These are phyloP conservation scores for Hermatobates lingyangjiaoensis DNA, from an alignment of 1,140 invertebrate genomes.

Conservation along the genomic window DNA sequence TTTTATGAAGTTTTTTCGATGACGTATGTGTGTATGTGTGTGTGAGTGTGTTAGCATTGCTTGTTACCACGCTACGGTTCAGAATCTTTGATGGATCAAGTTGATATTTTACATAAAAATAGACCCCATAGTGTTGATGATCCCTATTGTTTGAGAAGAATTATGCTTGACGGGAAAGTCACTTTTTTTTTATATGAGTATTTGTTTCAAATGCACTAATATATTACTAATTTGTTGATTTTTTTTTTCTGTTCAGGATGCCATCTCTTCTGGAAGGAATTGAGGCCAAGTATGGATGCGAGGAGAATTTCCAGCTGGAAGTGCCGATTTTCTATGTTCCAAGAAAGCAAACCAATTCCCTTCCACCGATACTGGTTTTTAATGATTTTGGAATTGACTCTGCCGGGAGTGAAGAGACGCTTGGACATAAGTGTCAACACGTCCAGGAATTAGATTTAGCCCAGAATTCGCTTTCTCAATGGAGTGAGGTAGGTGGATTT, in stretches of 20 bases:
- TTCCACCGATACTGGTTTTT: constrained; percentile 68
- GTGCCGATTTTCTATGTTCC: constrained; percentile 60
- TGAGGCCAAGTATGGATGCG: constrained; percentile 60
- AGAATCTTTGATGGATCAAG: too few species aligned
- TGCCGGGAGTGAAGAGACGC: constrained; percentile 54
- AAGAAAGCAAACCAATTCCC: constrained; percentile 50
- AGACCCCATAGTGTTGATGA: too few species aligned
- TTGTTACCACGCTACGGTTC: too few species aligned
- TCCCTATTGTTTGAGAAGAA: too few species aligned
- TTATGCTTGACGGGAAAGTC: too few species aligned
- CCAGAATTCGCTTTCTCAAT: constrained; percentile 68
- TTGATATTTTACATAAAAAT: too few species aligned
- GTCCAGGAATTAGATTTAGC: constrained; percentile 79
- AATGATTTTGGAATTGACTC: constrained; percentile 74
- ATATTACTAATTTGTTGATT: constrained; percentile 3
- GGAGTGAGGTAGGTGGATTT: constrained; percentile 45
- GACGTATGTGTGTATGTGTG: too few species aligned
- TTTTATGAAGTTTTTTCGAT: too few species aligned
- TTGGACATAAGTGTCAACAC: constrained; percentile 60
- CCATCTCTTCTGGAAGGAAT: constrained; percentile 67
- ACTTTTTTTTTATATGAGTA: too few species aligned
- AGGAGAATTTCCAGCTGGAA: constrained; percentile 22
- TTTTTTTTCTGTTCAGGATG: constrained; percentile 31
- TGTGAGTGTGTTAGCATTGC: too few species aligned
- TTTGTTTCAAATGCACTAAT: too few species aligned